These are phyloP conservation scores for Fregetta grallaria DNA, from an alignment of 2,113 vertebrate species.

Conservation along the genomic window DNA sequence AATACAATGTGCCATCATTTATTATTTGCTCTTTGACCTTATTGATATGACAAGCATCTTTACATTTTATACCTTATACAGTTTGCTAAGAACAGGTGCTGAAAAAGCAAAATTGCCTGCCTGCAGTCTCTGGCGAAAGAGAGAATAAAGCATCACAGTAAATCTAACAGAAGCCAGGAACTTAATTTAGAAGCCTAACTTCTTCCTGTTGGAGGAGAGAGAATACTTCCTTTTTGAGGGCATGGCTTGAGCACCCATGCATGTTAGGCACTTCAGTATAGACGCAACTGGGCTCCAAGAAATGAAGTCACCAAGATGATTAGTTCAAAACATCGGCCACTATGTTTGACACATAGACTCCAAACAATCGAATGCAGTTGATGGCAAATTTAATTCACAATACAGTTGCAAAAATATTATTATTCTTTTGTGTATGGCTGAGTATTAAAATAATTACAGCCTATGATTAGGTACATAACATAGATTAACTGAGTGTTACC, in stretches of 20 bases:
- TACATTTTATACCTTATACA: neutral
- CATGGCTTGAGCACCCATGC: neutral
- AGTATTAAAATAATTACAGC: neutral
- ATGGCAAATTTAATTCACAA: neutral
- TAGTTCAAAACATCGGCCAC: neutral
- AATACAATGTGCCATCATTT: neutral
- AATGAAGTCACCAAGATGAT: neutral
- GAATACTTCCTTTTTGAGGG: neutral
- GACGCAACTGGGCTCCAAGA: neutral
- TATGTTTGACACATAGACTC: rapidly evolving
- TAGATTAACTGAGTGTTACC: neutral
- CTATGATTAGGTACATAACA: neutral
- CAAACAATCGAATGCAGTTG: neutral
- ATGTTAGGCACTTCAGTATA: neutral
- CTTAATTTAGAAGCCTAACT: neutral
- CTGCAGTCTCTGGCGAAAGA: neutral
- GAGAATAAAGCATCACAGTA: neutral
- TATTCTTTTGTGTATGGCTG: neutral
- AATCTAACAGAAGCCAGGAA: neutral
- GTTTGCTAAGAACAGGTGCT: neutral
- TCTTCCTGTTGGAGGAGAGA: neutral
- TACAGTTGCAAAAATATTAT: neutral
- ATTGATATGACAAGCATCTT: neutral
- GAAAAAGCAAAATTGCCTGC: neutral
- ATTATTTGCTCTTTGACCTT: neutral